These are phyloP conservation scores for Drosophila parvula DNA, from an alignment of 1,140 invertebrate species.

Conservation along the genomic window DNA sequence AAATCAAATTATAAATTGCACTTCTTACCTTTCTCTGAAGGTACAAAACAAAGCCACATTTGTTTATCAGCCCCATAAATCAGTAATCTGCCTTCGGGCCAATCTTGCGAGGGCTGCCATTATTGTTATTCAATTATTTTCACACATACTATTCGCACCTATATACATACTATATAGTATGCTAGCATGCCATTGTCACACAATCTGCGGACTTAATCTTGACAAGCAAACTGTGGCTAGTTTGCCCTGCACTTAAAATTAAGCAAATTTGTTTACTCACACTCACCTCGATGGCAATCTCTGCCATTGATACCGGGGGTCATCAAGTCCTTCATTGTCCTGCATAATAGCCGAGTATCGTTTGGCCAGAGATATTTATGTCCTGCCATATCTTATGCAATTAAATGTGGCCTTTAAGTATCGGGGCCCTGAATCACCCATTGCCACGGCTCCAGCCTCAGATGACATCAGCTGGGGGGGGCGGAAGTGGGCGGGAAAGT, in stretches of 20 bases:
- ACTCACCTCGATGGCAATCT: constrained; percentile 18
- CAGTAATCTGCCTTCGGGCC: not conserved
- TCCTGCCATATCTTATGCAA: constrained; percentile 48
- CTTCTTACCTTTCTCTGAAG: not conserved
- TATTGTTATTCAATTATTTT: constrained; percentile 20
- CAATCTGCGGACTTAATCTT: constrained; percentile 22
- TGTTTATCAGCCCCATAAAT: constrained; percentile 7
- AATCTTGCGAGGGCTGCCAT: not conserved
- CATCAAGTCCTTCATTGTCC: constrained; percentile 21
- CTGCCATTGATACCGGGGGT: constrained; percentile 18
- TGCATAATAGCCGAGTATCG: constrained; percentile 17
- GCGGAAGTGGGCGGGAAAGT: constrained; percentile 1
- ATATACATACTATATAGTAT: not conserved
- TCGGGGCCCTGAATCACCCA: constrained; percentile 1
- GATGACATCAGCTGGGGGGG: constrained; percentile 35
- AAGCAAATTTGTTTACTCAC: constrained; percentile 21
- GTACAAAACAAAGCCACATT: not conserved
- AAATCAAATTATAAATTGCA: not conserved
- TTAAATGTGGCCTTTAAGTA: constrained; percentile 44
- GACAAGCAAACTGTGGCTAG: constrained; percentile 16
- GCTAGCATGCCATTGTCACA: not conserved
- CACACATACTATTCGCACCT: not conserved
- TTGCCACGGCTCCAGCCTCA: constrained; percentile 35
- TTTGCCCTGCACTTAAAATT: constrained; percentile 13
- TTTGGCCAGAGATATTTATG: constrained; percentile 25